Conservation (phyloP, 1,140 invertebrate species). For the Parapsyche elsis region DNA sequence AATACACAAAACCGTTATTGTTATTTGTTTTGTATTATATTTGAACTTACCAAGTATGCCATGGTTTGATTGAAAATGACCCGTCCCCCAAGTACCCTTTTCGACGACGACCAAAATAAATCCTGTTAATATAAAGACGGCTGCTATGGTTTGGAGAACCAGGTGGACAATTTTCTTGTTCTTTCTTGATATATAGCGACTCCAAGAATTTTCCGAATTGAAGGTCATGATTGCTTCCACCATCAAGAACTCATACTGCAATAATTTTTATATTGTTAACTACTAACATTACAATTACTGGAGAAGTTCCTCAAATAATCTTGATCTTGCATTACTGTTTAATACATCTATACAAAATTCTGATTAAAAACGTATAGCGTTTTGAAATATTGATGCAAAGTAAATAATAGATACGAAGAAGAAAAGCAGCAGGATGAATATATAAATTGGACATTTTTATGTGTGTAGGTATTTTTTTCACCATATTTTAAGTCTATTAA, state of each 20-base stretch:
- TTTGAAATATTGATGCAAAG: too few relatives aligned
- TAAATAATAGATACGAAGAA: not conserved
- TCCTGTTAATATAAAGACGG: not conserved
- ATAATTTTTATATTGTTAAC: not conserved
- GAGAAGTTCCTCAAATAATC: too few relatives aligned
- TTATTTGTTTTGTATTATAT: too few relatives aligned
- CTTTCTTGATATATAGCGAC: not conserved
- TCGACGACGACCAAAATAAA: not conserved
- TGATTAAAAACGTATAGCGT: too few relatives aligned
- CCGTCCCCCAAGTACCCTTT: not conserved
- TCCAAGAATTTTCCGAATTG: conserved; percentile 27
- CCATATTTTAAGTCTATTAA: too few relatives aligned
- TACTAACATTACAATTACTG: too few relatives aligned
- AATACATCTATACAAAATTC: too few relatives aligned
- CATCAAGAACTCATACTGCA: conserved; percentile 50
- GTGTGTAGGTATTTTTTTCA: too few relatives aligned
- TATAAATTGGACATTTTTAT: too few relatives aligned
- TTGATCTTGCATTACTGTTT: too few relatives aligned
- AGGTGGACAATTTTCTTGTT: conserved; percentile 41
- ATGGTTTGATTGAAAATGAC: not conserved
- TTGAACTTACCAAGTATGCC: not conserved
- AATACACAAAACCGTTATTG: not conserved
- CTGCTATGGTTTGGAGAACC: not conserved
- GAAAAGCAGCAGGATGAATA: not conserved
- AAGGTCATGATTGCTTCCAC: conserved; percentile 44